Evolutionary conservation across 2,888 invertebrate species (phyloP).

Genomic region (Leptopilina myrica): DNA sequence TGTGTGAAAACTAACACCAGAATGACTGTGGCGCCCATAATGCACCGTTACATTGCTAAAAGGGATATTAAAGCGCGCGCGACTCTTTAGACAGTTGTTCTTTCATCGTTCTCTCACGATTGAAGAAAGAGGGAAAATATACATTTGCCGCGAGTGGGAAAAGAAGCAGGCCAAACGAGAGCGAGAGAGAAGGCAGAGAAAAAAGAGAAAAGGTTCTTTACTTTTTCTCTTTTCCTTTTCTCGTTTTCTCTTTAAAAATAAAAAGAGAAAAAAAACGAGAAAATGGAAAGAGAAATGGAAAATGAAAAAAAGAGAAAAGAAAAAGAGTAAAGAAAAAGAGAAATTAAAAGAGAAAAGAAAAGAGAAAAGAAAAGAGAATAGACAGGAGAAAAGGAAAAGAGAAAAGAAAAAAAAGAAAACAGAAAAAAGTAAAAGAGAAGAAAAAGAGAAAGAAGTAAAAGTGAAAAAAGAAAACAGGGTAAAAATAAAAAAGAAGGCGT

Average conservation of each 20-base stretch:
- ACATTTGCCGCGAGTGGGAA: background rate
- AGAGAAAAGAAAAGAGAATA: slow-evolving; percentile 1
- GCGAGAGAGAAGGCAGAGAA: background rate
- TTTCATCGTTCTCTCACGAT: slow-evolving; percentile 28
- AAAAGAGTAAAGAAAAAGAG: too few relatives aligned
- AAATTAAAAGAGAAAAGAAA: background rate
- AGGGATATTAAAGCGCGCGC: slow-evolving; percentile 41
- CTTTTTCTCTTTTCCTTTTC: too few relatives aligned
- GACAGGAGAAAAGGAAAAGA: background rate
- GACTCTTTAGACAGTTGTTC: slow-evolving; percentile 27
- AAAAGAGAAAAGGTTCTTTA: too few relatives aligned
- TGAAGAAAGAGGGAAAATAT: slow-evolving; percentile 10
- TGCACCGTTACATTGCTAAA: slow-evolving; percentile 39
- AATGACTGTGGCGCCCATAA: slow-evolving; percentile 23
- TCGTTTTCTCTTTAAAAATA: too few relatives aligned
- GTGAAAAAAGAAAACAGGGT: slow-evolving; percentile 1
- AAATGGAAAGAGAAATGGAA: too few relatives aligned
- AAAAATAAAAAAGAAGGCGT: background rate
- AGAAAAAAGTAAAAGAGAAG: too few relatives aligned
- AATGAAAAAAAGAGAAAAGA: too few relatives aligned
- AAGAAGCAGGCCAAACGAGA: slow-evolving; percentile 27
- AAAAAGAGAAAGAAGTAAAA: background rate
- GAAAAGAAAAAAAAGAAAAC: background rate
- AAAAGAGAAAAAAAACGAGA: too few relatives aligned
- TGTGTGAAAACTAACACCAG: slow-evolving; percentile 24